These are phyloP conservation scores for Adoxophyes honmai DNA, from an alignment of 1,140 invertebrate genomes.

Conservation along the genomic window DNA sequence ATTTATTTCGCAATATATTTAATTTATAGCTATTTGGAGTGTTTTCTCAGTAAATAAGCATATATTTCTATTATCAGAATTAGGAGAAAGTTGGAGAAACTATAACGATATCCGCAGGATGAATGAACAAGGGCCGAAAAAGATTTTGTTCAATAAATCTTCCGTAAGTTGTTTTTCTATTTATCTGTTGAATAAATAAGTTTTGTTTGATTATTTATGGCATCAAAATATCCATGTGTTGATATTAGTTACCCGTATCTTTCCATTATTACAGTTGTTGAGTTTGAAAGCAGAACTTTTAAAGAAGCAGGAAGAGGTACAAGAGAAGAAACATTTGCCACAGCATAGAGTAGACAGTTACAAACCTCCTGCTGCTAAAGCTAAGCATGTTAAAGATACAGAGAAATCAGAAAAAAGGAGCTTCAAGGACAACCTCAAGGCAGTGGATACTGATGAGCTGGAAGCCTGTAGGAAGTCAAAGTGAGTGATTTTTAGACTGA, in stretches of 20 bases:
- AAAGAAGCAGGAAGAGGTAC: conserved; percentile 86
- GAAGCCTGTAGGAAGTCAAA: conserved; percentile 79
- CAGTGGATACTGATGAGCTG: conserved; percentile 76
- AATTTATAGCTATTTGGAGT: background rate
- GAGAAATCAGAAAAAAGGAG: conserved; percentile 44
- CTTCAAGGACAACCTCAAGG: conserved; percentile 60
- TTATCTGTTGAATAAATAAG: too few species aligned
- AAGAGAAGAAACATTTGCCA: conserved; percentile 78
- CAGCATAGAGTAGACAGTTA: conserved; percentile 68
- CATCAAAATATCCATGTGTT: too few species aligned
- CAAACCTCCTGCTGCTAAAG: conserved; percentile 35
- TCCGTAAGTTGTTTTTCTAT: conserved; percentile 44
- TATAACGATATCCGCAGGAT: too few species aligned
- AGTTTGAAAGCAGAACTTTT: conserved; percentile 87
- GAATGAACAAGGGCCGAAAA: conserved; percentile 62
- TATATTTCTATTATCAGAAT: background rate
- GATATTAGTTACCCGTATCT: background rate
- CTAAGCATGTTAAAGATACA: conserved; percentile 27
- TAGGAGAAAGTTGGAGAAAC: background rate
- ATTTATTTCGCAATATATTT: background rate
- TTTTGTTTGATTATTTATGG: too few species aligned
- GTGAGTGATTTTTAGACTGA: conserved; percentile 53
- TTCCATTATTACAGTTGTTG: conserved; percentile 74
- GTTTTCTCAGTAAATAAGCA: background rate
- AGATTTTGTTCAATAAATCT: conserved; percentile 70